phyloP scores from a whole-genome alignment of 2,113 vertebrate genomes.

The Rhinopomastus cyanomelas region DNA sequence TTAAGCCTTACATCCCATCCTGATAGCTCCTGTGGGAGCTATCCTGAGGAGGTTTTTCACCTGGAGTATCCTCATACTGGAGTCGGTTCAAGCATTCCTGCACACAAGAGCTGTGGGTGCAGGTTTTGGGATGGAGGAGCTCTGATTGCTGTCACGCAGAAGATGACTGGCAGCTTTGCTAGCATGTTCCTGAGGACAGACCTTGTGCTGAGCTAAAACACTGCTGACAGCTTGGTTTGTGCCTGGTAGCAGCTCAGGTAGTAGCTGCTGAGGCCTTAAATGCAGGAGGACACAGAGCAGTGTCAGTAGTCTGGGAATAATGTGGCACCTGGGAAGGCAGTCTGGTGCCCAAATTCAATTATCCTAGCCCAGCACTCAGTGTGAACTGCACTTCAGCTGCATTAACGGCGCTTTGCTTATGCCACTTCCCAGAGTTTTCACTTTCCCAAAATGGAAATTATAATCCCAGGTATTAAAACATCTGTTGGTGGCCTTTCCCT shows the following conservation, averaged over 20 bases:
- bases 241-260: not conserved
- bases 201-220: rapidly evolving
- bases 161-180: not conserved
- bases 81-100: not conserved
- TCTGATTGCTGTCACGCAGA: not conserved
- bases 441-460: not conserved
- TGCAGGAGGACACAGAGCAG: not conserved
- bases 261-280: not conserved
- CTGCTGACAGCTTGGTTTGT: not conserved
- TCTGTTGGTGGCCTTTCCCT: not conserved
- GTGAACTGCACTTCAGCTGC: not conserved
- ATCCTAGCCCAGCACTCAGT: not conserved
- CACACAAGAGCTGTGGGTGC: not conserved
- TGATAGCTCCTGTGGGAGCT: not conserved
- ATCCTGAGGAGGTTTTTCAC: not conserved
- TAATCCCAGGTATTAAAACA: not conserved
- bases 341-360: not conserved
- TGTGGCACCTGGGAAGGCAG: not conserved
- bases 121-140: not conserved
- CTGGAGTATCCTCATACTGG: not conserved
- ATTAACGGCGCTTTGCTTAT: not conserved
- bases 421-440: not conserved
- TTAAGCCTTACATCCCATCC: not conserved
- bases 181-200: not conserved
- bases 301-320: not conserved